These are phyloP conservation scores for Geophilus truncorum DNA, from an alignment of 2,888 invertebrate genomes.

Conservation along the genomic window DNA sequence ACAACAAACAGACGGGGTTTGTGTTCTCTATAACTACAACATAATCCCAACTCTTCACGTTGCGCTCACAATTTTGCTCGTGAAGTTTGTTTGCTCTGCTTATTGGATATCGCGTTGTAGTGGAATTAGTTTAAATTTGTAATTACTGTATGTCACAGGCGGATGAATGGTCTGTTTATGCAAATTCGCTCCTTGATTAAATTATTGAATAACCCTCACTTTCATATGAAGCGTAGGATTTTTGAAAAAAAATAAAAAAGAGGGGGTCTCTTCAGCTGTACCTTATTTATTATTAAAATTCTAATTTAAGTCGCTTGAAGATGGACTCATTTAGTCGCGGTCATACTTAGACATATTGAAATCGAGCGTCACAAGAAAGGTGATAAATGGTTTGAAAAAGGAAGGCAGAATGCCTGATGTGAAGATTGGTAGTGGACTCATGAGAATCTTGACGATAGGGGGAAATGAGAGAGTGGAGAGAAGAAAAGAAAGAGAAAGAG, in stretches of 20 bases:
- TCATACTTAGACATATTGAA: neutral
- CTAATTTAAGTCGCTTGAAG: neutral
- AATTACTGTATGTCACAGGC: constrained; percentile 33
- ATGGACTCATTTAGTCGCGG: constrained; percentile 5
- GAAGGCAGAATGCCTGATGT: neutral
- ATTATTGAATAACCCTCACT: constrained; percentile 33
- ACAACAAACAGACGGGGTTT: neutral
- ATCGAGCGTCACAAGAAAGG: neutral
- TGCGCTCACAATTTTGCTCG: constrained; percentile 1
- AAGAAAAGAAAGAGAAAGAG: constrained; percentile 28
- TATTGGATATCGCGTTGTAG: constrained; percentile 8
- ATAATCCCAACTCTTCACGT: constrained; percentile 21
- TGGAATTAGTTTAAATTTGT: constrained; percentile 34
- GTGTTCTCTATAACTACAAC: neutral
- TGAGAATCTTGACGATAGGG: constrained; percentile 3
- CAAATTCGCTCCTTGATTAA: constrained; percentile 34
- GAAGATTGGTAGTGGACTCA: constrained; percentile 11
- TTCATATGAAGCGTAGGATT: neutral
- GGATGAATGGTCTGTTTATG: constrained; percentile 34
- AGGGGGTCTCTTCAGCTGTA: neutral
- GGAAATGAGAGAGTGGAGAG: constrained; percentile 22
- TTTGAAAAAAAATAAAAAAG: neutral
- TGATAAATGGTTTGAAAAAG: neutral
- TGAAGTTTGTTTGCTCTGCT: constrained; percentile 20
- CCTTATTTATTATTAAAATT: constrained; percentile 16